Base-by-base conservation (phyloP, 2,797 vertebrate species). In the Rhynchonycteris naso region DNA sequence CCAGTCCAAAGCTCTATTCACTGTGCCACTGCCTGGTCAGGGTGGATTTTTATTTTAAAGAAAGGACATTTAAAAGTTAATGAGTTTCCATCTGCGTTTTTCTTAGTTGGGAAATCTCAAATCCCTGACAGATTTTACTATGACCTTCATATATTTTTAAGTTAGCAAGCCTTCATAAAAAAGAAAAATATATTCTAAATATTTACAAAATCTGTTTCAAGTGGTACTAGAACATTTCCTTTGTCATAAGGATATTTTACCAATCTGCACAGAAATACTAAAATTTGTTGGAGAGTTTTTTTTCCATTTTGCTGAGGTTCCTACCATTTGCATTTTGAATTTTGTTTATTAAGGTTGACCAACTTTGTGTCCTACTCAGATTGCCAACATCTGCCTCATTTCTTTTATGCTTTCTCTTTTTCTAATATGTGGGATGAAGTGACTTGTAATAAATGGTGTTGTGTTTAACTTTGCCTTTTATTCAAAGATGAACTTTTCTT, bases 361-460 rank as follows among this genome's bases (percentile, higher is more conserved):
- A 47, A 90, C 50, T 95, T 95, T 95, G 88, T 93, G 90, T 24
- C 81, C 52, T 89, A 74, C 61, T 95, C 80, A 87, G 65, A 95
- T 91, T 96, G 92, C 72, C 91, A 97, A 91, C 94, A 96, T 96
- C 91, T 96, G 89, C 91, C 83, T 96, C 76, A 47, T 96, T 97
- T 93, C 43, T 92, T 92, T 94, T 88, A 61, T 65, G 38, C 30
- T 95, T 97, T 90, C 92, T 84, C 80, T 93, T 93, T 96, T 93
- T 80, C 78, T 88, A 95, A 94, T 93, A 97, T 91, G 80, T 84
- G 87, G 71, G 81, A 89, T 94, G 86, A 92, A 96, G 82, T 88
- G 93, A 87, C 47, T 92, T 97, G 95, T 95, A 97, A 95, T 97
- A 79, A 50, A 96, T 84, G 82, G 93, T 12, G 69, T 81, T 15